These are phyloP conservation scores for Poecilia wingei DNA, from an alignment of 2,797 vertebrate genomes.

Conservation along the genomic window DNA sequence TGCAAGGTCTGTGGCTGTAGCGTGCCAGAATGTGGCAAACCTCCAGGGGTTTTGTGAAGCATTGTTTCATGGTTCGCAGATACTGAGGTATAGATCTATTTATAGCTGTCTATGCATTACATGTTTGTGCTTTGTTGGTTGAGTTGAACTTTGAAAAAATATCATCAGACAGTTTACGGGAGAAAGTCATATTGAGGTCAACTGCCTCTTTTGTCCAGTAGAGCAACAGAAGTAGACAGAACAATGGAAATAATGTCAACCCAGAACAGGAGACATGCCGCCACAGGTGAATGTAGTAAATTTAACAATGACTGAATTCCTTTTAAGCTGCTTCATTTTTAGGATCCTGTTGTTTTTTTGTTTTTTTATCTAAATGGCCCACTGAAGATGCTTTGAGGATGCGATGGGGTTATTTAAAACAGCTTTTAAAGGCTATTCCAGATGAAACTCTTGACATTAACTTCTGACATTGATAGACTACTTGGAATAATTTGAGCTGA, in stretches of 20 bases:
- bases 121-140: not conserved
- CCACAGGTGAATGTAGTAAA: not conserved
- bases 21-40: not conserved
- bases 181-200: not conserved
- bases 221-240: not conserved
- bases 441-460: not conserved
- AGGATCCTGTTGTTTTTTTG: not conserved
- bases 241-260: not conserved
- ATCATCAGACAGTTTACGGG: not conserved
- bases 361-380: not conserved
- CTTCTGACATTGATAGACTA: not conserved
- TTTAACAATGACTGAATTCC: not conserved
- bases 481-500: not conserved
- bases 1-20: not conserved
- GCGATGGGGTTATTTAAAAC: not conserved
- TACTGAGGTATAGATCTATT: not conserved
- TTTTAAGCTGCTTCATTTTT: conserved; percentile 1
- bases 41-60: not conserved
- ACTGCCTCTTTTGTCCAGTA: not conserved
- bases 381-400: not conserved
- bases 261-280: not conserved
- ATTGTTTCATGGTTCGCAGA: not conserved
- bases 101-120: not conserved
- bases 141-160: not conserved
- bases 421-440: not conserved